Evolutionary conservation across 2,113 vertebrate species (phyloP).

Genomic region (Hemicordylus capensis): DNA sequence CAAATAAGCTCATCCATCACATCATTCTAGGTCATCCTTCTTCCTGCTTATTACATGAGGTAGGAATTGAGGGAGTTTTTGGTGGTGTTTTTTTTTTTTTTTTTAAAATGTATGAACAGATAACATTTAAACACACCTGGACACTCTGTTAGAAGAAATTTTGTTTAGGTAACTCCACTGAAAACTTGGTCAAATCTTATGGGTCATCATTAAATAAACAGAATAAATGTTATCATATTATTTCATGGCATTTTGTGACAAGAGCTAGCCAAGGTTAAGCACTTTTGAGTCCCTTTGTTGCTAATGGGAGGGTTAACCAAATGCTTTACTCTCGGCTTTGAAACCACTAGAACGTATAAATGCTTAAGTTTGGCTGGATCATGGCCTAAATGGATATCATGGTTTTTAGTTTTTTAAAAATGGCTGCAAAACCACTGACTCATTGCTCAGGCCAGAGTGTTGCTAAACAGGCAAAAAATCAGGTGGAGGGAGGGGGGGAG

Average conservation of each 20-base stretch:
- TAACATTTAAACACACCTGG: background rate
- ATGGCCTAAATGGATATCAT: too few species aligned
- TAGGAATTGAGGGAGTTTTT: conserved; percentile 13
- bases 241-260: background rate
- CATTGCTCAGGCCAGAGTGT: too few species aligned
- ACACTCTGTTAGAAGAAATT: background rate
- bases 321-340: background rate
- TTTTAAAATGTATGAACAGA: background rate
- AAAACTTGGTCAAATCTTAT: background rate
- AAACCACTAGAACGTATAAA: too few species aligned
- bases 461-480: too few species aligned
- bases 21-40: conserved; percentile 29
- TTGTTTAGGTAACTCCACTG: background rate
- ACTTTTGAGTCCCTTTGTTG: background rate
- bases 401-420: too few species aligned
- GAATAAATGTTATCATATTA: too few species aligned
- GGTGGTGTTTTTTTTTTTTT: too few species aligned
- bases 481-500: too few species aligned
- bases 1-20: conserved; percentile 56
- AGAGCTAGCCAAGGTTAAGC: background rate
- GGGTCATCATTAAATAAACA: background rate
- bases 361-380: too few species aligned
- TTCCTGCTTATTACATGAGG: background rate
- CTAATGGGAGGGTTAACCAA: background rate
- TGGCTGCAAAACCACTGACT: too few species aligned